phyloP scores from a whole-genome alignment of 2,888 invertebrate genomes.

The Urechis unicinctus region DNA sequence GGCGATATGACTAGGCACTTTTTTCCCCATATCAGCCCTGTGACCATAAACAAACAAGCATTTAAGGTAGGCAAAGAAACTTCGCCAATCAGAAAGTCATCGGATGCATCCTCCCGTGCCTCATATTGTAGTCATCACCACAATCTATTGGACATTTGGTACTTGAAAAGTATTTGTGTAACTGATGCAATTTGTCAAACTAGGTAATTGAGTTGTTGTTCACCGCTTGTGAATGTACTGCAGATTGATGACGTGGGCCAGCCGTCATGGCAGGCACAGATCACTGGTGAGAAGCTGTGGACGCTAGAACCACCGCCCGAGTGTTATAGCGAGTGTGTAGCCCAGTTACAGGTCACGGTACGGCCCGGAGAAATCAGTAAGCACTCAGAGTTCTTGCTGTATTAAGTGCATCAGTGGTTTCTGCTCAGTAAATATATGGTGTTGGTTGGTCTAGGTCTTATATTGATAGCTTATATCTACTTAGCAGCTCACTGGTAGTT shows the following conservation, averaged over 20 bases:
- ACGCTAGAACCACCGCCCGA: constrained; percentile 85
- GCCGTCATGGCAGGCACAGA: constrained; percentile 96
- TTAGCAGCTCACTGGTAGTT: not conserved
- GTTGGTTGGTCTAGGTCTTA: not conserved
- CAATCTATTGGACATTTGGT: no score
- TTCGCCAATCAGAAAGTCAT: no score
- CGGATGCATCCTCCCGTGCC: no score
- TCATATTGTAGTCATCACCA: no score
- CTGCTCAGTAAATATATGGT: not conserved
- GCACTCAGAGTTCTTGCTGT: constrained; percentile 33
- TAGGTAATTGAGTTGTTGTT: not conserved
- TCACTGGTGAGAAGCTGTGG: constrained; percentile 84
- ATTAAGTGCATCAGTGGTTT: not conserved
- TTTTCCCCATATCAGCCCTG: no score
- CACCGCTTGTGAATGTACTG: constrained; percentile 13
- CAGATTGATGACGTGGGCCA: constrained; percentile 89
- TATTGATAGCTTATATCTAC: no score
- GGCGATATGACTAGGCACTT: no score
- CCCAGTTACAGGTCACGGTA: constrained; percentile 64
- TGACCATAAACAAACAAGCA: no score
- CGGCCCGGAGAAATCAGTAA: constrained; percentile 85
- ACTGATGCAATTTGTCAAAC: no score
- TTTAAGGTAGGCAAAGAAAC: no score
- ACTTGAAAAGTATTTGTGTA: no score
- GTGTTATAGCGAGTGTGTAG: constrained; percentile 72